Percentiles rank a stretch among this genome's conserved stretches.
Evolutionary conservation across 2,797 vertebrate genomes (phyloP).

Genomic region (Orestias chungarensis): DNA sequence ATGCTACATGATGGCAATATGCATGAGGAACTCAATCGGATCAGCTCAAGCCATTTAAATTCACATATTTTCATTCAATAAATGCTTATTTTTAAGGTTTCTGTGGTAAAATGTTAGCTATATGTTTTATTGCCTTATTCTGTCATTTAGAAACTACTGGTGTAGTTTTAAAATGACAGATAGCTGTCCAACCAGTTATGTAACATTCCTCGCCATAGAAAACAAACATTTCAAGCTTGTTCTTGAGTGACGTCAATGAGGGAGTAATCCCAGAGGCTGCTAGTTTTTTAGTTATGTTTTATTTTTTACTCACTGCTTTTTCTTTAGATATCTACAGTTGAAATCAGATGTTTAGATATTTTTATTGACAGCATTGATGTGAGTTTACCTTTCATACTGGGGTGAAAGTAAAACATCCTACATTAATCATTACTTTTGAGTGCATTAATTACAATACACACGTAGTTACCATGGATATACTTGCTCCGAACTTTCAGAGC

Average conservation of each 20-base stretch:
- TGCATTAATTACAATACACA: too few relatives aligned
- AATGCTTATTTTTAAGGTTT: neutral
- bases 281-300: slow-evolving; percentile 17
- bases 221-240: slow-evolving; percentile 28
- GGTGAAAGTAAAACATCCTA: neutral
- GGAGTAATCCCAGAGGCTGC: slow-evolving; percentile 13
- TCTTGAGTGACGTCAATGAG: slow-evolving; percentile 18
- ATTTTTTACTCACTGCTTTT: slow-evolving; percentile 1
- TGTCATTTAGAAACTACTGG: neutral
- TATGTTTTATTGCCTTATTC: slow-evolving; percentile 1
- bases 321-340: neutral
- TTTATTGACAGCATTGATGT: neutral
- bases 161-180: slow-evolving; percentile 17
- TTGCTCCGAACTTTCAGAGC: neutral
- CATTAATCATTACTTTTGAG: neutral
- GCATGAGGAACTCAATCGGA: neutral
- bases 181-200: slow-evolving; percentile 64
- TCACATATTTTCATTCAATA: neutral
- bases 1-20: slow-evolving; percentile 1
- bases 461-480: neutral
- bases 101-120: neutral
- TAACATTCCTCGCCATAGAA: slow-evolving; percentile 63
- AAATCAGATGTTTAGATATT: neutral
- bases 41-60: neutral
- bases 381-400: neutral